Conservation (phyloP, 1,140 invertebrate genomes). For the Coenobita brevimanus region DNA sequence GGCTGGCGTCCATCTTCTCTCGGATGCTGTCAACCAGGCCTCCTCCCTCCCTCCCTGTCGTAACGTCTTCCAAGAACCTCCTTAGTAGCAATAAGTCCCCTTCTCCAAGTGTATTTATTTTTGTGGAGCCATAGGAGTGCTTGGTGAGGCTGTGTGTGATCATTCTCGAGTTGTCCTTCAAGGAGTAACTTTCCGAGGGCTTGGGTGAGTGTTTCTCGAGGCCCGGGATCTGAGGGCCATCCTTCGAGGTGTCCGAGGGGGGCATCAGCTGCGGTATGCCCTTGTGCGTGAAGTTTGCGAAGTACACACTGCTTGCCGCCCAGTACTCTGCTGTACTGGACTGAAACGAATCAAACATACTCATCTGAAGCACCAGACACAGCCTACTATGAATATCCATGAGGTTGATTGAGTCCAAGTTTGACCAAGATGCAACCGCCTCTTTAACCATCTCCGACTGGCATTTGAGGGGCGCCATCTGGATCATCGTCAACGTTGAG, state of each 20-base stretch:
- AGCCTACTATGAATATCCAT: constrained; percentile 48
- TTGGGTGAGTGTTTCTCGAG: too few species aligned
- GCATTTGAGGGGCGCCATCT: constrained; percentile 31
- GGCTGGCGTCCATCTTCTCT: constrained; percentile 55
- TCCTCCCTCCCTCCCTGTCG: constrained; percentile 39
- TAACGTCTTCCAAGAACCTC: constrained; percentile 54
- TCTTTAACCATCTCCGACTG: constrained; percentile 42
- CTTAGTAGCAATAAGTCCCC: constrained; percentile 51
- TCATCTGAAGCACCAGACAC: constrained; percentile 48
- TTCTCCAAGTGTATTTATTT: constrained; percentile 26
- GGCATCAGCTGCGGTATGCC: constrained; percentile 38
- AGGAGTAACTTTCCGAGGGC: too few species aligned
- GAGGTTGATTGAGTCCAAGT: constrained; percentile 42
- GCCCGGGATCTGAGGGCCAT: background rate
- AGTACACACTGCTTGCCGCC: constrained; percentile 17
- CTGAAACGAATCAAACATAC: constrained; percentile 47
- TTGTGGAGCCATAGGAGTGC: background rate
- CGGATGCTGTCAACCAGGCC: constrained; percentile 34
- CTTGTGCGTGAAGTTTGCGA: background rate
- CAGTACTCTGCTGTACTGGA: constrained; percentile 36
- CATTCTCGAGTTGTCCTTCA: too few species aligned
- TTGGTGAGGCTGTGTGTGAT: background rate
- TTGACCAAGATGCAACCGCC: constrained; percentile 40
- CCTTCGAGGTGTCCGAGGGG: background rate
- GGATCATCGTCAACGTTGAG: constrained; percentile 39